A percentile compares a stretch with the other conserved stretches of the same genome.
Conservation (phyloP, 2,113 vertebrate genomes). For the Clarias gariepinus region DNA sequence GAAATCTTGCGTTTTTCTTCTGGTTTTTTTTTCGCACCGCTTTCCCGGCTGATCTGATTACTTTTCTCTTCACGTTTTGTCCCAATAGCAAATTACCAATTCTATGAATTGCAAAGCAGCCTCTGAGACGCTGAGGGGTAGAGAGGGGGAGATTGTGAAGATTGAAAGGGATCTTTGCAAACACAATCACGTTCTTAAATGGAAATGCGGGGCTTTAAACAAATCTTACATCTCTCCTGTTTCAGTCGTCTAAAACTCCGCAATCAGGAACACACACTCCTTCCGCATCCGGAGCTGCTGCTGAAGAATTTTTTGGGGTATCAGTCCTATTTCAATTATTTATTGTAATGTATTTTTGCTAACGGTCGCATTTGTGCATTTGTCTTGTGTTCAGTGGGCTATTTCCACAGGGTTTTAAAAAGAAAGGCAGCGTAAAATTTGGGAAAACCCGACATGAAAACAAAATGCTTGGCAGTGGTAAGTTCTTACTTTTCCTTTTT, state of each 20-base stretch:
- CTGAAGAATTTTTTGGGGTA: constrained; percentile 63
- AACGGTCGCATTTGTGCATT: constrained; percentile 65
- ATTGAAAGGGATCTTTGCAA: constrained; percentile 87
- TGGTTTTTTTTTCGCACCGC: constrained; percentile 69
- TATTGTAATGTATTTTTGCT: constrained; percentile 71
- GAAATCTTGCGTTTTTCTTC: constrained; percentile 68
- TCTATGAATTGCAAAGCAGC: constrained; percentile 91
- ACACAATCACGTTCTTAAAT: constrained; percentile 89
- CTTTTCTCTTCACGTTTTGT: constrained; percentile 89
- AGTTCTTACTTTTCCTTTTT: constrained; percentile 63
- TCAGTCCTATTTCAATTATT: constrained; percentile 74
- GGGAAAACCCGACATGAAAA: constrained; percentile 62
- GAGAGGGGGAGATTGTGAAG: constrained; percentile 73
- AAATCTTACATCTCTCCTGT: constrained; percentile 85
- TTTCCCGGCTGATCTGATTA: constrained; percentile 84
- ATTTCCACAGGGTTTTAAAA: constrained; percentile 63
- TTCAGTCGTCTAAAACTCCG: constrained; percentile 82
- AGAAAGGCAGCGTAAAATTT: constrained; percentile 54
- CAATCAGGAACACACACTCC: constrained; percentile 78
- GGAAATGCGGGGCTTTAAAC: constrained; percentile 86
- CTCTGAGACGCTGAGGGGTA: constrained; percentile 81
- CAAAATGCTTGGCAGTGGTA: constrained; percentile 66
- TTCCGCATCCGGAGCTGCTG: constrained; percentile 61
- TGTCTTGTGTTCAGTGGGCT: constrained; percentile 66
- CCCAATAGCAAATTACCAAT: constrained; percentile 91